phyloP scores from a whole-genome alignment of 2,113 vertebrate species.

The Glareola pratincola region DNA sequence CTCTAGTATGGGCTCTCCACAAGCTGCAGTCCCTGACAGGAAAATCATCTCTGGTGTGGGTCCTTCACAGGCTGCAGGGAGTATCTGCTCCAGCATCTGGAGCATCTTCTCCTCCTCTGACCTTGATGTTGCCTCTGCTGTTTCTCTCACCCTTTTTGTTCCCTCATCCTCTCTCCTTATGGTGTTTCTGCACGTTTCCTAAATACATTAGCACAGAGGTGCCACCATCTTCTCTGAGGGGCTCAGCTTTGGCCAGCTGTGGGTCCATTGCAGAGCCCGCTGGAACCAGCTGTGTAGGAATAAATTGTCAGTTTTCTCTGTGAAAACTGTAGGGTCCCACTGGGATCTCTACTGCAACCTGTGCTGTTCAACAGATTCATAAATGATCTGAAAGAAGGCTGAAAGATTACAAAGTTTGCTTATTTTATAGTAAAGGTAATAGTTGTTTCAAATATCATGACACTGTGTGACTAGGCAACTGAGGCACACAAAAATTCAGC shows the following conservation, averaged over 20 bases:
- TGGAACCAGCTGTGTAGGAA: neutral
- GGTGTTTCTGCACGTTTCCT: too few species aligned
- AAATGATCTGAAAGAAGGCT: neutral
- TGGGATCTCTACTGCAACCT: neutral
- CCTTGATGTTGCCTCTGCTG: too few species aligned
- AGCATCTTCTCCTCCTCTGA: too few species aligned
- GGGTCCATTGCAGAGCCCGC: neutral
- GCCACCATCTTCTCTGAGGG: neutral
- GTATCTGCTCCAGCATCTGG: neutral
- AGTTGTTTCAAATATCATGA: neutral
- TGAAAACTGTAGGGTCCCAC: neutral
- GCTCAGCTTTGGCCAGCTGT: neutral
- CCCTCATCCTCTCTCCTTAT: too few species aligned
- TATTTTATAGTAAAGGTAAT: neutral
- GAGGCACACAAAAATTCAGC: neutral
- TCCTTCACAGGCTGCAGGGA: neutral
- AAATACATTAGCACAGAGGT: neutral
- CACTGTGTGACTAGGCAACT: neutral
- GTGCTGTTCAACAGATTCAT: neutral
- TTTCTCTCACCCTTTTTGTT: too few species aligned
- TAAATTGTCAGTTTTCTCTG: neutral
- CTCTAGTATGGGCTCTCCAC: neutral
- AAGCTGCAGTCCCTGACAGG: neutral
- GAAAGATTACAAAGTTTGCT: neutral
- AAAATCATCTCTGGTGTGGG: neutral